Conservation (phyloP, 2,797 vertebrate species). For the Hapalemur alaotrensis region DNA sequence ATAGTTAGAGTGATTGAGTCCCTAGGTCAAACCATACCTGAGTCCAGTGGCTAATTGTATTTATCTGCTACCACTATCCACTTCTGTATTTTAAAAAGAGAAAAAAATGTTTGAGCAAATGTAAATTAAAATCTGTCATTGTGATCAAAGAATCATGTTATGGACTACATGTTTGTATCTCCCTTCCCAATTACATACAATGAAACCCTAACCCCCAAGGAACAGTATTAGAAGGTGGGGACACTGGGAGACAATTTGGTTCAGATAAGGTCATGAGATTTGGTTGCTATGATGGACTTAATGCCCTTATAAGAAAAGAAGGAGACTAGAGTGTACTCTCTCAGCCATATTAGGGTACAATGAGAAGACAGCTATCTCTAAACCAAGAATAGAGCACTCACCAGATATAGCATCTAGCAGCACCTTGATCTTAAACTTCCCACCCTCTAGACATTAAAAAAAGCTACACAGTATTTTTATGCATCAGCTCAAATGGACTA, state of each 20-base stretch:
- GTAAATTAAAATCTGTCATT: background rate
- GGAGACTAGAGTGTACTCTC: background rate
- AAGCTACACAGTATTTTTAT: background rate
- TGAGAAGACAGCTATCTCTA: background rate
- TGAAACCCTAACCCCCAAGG: background rate
- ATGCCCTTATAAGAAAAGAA: background rate
- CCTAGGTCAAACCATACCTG: background rate
- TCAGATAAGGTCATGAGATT: background rate
- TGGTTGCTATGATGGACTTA: background rate
- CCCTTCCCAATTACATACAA: fast-evolving
- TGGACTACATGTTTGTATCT: background rate
- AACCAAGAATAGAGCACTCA: background rate
- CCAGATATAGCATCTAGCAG: background rate
- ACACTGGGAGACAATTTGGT: background rate
- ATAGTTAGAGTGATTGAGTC: background rate
- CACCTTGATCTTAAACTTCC: background rate
- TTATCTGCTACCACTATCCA: background rate
- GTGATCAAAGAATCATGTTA: background rate
- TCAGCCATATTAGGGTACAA: background rate
- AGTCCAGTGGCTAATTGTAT: background rate
- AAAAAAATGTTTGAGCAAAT: background rate
- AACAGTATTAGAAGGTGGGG: background rate
- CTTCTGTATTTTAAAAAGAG: background rate
- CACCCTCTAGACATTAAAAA: background rate
- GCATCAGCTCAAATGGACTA: background rate